Conservation (phyloP, 1,140 invertebrate species). For the Mya arenaria region DNA sequence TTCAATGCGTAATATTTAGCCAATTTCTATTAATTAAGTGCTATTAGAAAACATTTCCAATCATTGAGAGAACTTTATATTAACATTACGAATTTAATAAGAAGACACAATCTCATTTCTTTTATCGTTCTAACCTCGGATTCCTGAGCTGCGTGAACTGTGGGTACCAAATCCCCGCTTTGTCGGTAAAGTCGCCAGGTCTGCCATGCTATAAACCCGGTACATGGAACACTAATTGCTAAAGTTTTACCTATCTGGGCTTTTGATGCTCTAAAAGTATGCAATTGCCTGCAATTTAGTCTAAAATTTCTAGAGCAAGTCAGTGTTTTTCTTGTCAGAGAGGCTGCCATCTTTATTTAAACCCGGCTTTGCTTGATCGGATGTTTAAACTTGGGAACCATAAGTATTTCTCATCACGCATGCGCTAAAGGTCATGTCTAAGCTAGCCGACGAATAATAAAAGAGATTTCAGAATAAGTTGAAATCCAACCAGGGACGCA, state of each 20-base stretch:
- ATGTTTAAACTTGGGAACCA: slow-evolving; percentile 11
- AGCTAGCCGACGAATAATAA: slow-evolving; percentile 12
- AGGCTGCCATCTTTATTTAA: slow-evolving; percentile 36
- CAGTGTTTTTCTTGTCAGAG: slow-evolving; percentile 22
- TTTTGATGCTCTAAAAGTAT: neutral
- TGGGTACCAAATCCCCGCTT: slow-evolving; percentile 18
- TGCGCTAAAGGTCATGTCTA: slow-evolving; percentile 53
- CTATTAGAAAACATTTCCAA: too few relatives aligned
- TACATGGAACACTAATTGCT: slow-evolving; percentile 25
- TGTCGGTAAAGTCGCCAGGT: slow-evolving; percentile 11
- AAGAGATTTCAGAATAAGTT: too few relatives aligned
- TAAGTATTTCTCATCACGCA: slow-evolving; percentile 8
- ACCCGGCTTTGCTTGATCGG: neutral
- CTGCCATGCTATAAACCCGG: slow-evolving; percentile 35
- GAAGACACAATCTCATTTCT: too few relatives aligned
- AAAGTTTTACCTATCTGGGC: slow-evolving; percentile 13
- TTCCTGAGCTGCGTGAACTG: slow-evolving; percentile 47
- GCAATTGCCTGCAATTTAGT: slow-evolving; percentile 22
- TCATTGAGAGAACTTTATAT: too few relatives aligned
- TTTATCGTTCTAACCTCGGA: neutral
- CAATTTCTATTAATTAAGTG: too few relatives aligned
- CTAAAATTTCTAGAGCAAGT: slow-evolving; percentile 15
- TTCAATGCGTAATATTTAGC: too few relatives aligned
- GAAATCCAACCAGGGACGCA: too few relatives aligned
- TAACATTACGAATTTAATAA: too few relatives aligned